Conservation (phyloP, 2,113 vertebrate species). For the Maccullochella peelii region DNA sequence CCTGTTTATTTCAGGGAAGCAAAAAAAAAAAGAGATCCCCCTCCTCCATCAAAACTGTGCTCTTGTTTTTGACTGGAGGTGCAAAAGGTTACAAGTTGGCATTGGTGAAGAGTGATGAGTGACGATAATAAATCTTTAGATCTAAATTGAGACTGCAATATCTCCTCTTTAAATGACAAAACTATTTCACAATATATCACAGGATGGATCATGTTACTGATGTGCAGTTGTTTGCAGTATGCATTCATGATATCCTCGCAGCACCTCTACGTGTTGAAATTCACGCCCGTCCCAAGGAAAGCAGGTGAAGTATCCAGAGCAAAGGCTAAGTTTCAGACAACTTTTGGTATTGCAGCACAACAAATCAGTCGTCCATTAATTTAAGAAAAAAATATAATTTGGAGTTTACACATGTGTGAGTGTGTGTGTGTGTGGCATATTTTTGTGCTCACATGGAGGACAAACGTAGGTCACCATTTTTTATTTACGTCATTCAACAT, state of each 20-base stretch:
- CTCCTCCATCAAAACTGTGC: not conserved
- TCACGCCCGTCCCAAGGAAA: not conserved
- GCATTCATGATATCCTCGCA: not conserved
- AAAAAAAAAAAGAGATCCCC: too few species aligned
- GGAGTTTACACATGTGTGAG: not conserved
- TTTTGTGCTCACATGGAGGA: not conserved
- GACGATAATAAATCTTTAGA: conserved; percentile 3
- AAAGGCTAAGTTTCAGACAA: conserved; percentile 25
- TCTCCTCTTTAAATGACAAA: not conserved
- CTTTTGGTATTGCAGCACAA: not conserved
- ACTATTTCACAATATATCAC: too few species aligned
- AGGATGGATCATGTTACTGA: conserved; percentile 8
- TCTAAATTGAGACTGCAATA: not conserved
- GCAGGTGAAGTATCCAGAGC: conserved; percentile 25
- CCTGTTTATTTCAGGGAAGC: not conserved
- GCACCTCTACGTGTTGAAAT: conserved; percentile 18
- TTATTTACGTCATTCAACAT: not conserved
- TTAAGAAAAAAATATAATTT: not conserved
- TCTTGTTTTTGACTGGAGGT: not conserved
- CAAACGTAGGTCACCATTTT: not conserved
- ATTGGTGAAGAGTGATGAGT: not conserved
- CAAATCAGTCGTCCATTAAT: conserved; percentile 21
- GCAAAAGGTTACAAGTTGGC: conserved; percentile 22
- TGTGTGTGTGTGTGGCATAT: not conserved
- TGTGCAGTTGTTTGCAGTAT: conserved; percentile 45